These are phyloP conservation scores for Pygoscelis adeliae DNA, from an alignment of 2,113 vertebrate species.

Conservation along the genomic window DNA sequence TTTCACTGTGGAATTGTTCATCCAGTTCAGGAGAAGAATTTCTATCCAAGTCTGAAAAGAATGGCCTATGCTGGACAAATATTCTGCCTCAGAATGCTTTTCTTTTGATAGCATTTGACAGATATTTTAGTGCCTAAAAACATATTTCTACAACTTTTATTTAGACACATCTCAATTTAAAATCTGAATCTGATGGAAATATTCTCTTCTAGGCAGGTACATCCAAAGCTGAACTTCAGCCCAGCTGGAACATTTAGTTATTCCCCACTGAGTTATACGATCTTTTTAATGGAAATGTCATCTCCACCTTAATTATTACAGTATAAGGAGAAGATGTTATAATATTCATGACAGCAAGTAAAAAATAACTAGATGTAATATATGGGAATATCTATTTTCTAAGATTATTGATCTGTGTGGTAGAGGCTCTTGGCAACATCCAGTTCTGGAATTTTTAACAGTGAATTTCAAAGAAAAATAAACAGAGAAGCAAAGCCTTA, in stretches of 20 bases:
- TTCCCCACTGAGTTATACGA: not conserved
- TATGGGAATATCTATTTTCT: not conserved
- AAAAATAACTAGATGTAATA: conserved; percentile 27
- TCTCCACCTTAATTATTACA: conserved; percentile 49
- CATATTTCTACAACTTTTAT: not conserved
- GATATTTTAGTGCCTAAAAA: not conserved
- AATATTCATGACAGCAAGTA: conserved; percentile 44
- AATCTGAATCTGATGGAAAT: not conserved
- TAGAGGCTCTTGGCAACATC: not conserved
- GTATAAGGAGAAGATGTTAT: not conserved
- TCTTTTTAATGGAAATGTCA: conserved; percentile 55
- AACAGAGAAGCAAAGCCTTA: not conserved
- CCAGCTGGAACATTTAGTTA: not conserved
- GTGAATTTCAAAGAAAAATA: not conserved
- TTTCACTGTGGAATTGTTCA: not conserved
- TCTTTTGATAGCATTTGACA: not conserved
- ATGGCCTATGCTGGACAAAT: not conserved
- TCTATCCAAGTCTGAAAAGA: not conserved
- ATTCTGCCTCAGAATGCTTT: not conserved
- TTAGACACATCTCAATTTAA: not conserved
- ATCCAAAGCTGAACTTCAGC: not conserved
- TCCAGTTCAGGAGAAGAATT: not conserved
- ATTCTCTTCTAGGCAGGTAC: not conserved
- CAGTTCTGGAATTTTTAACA: conserved; percentile 6
- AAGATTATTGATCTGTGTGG: not conserved